Percentiles rank a stretch among this genome's conserved stretches.
These are phyloP conservation scores for Drosophila obscura DNA, from an alignment of 1,140 invertebrate species.

Conservation along the genomic window DNA sequence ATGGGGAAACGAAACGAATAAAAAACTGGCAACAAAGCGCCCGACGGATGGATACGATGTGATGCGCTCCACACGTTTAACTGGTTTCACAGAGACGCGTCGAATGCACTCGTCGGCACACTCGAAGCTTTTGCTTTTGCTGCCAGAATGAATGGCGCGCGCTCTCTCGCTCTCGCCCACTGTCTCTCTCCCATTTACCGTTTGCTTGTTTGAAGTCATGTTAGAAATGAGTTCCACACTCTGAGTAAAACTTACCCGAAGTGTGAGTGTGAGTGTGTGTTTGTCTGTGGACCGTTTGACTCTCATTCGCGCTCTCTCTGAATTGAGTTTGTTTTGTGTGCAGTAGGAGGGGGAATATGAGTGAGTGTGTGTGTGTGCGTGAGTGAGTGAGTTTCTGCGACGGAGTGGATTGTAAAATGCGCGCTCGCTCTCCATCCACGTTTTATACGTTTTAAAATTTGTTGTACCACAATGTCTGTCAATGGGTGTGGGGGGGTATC, in stretches of 20 bases:
- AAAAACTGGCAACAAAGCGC: slow-evolving; percentile 66
- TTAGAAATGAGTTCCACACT: slow-evolving; percentile 60
- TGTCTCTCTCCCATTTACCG: slow-evolving; percentile 22
- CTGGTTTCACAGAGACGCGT: slow-evolving; percentile 70
- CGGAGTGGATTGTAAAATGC: slow-evolving; percentile 55
- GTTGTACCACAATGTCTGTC: slow-evolving; percentile 51
- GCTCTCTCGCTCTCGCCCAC: slow-evolving; percentile 25
- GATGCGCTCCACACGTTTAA: slow-evolving; percentile 73
- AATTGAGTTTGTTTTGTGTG: slow-evolving; percentile 10
- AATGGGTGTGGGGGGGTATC: slow-evolving; percentile 24
- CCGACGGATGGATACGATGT: slow-evolving; percentile 33
- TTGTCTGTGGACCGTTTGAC: too few relatives aligned
- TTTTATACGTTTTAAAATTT: slow-evolving; percentile 80
- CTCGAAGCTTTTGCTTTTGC: slow-evolving; percentile 30
- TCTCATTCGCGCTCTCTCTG: slow-evolving; percentile 32
- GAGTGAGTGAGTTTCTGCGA: slow-evolving; percentile 2
- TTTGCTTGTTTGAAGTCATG: slow-evolving; percentile 20
- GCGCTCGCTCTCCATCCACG: slow-evolving; percentile 41
- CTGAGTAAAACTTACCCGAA: slow-evolving; percentile 4
- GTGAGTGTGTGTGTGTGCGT: slow-evolving; percentile 19
- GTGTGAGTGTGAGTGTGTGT: not conserved
- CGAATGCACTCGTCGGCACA: slow-evolving; percentile 60
- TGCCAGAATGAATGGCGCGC: too few relatives aligned
- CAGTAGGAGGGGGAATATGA: slow-evolving; percentile 14
- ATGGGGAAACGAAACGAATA: slow-evolving; percentile 14